Percentiles rank a stretch among this genome's conserved stretches.
These are phyloP conservation scores for Montipora capricornis DNA, from an alignment of 64 coral and sea anemone species.

Conservation along the genomic window DNA sequence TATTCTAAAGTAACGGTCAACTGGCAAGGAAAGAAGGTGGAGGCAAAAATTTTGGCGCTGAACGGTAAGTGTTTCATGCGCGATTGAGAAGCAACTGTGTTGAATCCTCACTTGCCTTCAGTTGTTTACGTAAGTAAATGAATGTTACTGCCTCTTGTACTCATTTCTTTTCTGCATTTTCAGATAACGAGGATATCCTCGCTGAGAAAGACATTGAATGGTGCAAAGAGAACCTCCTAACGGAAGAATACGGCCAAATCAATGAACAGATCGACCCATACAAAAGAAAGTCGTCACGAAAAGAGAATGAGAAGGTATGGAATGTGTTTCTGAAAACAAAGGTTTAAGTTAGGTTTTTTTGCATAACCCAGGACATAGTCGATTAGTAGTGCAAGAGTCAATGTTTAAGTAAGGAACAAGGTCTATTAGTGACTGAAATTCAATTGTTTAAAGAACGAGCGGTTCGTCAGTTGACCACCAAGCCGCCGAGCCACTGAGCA, in stretches of 20 bases:
- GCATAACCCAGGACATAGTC: background rate
- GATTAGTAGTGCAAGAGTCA: background rate
- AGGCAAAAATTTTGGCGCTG: background rate
- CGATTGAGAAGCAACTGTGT: background rate
- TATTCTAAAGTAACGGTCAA: background rate
- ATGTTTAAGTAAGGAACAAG: background rate
- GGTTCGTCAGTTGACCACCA: too few relatives aligned
- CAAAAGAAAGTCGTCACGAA: background rate
- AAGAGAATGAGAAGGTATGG: background rate
- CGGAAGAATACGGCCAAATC: background rate
- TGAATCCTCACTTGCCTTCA: background rate
- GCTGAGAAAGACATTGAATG: background rate
- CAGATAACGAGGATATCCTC: background rate
- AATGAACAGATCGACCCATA: background rate
- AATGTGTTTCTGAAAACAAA: background rate
- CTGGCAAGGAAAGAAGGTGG: background rate
- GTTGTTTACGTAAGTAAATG: background rate
- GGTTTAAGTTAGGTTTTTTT: background rate
- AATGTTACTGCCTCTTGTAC: background rate
- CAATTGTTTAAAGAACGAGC: background rate
- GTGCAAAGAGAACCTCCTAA: background rate
- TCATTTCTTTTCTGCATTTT: background rate
- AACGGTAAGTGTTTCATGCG: background rate
- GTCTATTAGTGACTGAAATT: background rate
- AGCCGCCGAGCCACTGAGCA: too few relatives aligned